These are phyloP conservation scores for Exocentrus adspersus DNA, from an alignment of 2,888 invertebrate species.

Conservation along the genomic window DNA sequence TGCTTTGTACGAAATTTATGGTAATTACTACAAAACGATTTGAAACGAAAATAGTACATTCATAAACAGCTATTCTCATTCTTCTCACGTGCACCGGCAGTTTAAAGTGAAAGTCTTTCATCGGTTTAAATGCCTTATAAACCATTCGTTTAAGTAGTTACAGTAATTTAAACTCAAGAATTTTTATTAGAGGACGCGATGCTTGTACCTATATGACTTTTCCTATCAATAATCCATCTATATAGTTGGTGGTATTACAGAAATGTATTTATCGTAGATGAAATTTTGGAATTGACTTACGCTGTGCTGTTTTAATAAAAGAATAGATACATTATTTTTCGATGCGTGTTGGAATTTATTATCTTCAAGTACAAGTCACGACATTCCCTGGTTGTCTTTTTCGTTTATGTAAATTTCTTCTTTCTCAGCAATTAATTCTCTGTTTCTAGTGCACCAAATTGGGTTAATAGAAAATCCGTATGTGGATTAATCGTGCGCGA, in stretches of 20 bases:
- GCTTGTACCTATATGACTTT: not conserved
- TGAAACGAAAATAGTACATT: not conserved
- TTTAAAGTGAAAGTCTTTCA: constrained; percentile 15
- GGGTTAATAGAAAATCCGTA: constrained; percentile 2
- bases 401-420: not conserved
- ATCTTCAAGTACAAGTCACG: not conserved
- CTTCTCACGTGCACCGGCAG: not conserved
- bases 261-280: not conserved
- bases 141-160: not conserved
- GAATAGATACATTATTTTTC: too few species aligned
- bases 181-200: constrained; percentile 3
- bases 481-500: not conserved
- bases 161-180: not conserved
- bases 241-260: not conserved
- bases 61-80: not conserved
- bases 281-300: too few species aligned
- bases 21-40: not conserved
- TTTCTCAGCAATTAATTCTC: not conserved
- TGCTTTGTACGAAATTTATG: not conserved
- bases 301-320: too few species aligned
- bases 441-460: constrained; percentile 7
- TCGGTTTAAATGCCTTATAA: not conserved
- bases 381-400: not conserved
- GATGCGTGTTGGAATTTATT: too few species aligned
- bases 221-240: too few species aligned